phyloP scores from a whole-genome alignment of 2,113 vertebrate genomes.

The Channa maculata region DNA sequence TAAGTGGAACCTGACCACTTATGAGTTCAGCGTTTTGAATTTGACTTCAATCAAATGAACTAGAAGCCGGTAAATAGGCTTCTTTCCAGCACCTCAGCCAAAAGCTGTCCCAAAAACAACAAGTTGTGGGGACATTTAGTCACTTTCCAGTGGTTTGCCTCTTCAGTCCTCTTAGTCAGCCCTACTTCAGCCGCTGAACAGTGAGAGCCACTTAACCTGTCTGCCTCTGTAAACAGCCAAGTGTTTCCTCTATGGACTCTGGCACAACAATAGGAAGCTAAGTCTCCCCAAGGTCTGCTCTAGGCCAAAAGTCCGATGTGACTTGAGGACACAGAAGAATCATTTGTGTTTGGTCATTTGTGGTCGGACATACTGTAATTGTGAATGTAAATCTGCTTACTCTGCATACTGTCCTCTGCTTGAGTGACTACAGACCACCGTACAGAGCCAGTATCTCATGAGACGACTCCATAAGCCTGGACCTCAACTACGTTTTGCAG shows the following conservation, averaged over 20 bases:
- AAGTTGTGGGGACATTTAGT: background rate
- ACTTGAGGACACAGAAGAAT: background rate
- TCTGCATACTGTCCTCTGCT: too few relatives aligned
- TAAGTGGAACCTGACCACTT: background rate
- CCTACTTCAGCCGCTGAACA: constrained; percentile 47
- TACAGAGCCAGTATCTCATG: too few relatives aligned
- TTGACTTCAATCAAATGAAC: background rate
- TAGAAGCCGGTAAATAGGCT: background rate
- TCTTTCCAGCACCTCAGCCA: constrained; percentile 11
- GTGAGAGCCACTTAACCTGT: constrained; percentile 61
- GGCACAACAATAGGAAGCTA: constrained; percentile 51
- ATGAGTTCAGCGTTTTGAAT: background rate
- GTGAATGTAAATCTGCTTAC: too few relatives aligned
- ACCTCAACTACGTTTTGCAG: too few relatives aligned
- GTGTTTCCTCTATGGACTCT: constrained; percentile 49
- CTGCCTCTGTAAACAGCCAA: constrained; percentile 55
- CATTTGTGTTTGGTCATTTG: background rate
- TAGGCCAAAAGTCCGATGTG: constrained; percentile 25
- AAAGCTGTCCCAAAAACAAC: constrained; percentile 4
- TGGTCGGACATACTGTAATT: too few relatives aligned
- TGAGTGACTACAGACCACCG: too few relatives aligned
- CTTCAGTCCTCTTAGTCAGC: constrained; percentile 5
- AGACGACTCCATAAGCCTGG: too few relatives aligned
- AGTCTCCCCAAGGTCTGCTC: constrained; percentile 23
- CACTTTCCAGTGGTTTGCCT: constrained; percentile 40